Evolutionary conservation across 1,140 invertebrate genomes (phyloP).

Genomic region (Cyphomyrmex costatus): DNA sequence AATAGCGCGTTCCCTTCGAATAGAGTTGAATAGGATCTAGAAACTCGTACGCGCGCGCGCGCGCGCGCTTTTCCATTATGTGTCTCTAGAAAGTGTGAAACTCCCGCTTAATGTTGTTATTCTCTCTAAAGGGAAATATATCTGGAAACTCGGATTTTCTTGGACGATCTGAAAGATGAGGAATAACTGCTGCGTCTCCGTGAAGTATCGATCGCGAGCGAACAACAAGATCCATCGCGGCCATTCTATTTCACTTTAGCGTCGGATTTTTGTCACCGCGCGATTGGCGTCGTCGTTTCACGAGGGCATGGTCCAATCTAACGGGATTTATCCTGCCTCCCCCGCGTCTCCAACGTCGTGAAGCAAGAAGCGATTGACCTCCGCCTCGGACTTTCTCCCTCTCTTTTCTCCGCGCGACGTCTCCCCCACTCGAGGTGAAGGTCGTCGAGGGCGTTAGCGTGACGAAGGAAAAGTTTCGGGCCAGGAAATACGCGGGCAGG

Average conservation of each 20-base stretch:
- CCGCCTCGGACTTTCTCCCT: slow-evolving; percentile 72
- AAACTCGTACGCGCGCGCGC: slow-evolving; percentile 35
- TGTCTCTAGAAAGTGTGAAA: slow-evolving; percentile 63
- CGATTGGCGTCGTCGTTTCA: slow-evolving; percentile 56
- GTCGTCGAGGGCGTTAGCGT: slow-evolving; percentile 70
- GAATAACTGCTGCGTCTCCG: not conserved
- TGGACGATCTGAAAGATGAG: slow-evolving; percentile 10
- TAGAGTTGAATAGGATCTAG: slow-evolving; percentile 57
- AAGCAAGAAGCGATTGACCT: slow-evolving; percentile 69
- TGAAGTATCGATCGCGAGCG: not conserved
- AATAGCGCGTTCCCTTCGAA: slow-evolving; percentile 50
- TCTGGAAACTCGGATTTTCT: not conserved
- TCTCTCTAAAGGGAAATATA: slow-evolving; percentile 44
- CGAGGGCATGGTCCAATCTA: slow-evolving; percentile 66
- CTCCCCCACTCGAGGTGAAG: slow-evolving; percentile 68
- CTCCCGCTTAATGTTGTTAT: slow-evolving; percentile 33
- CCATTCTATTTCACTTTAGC: not conserved
- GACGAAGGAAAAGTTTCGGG: slow-evolving; percentile 71
- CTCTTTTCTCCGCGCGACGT: slow-evolving; percentile 40
- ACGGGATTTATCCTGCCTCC: slow-evolving; percentile 66
- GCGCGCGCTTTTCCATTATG: slow-evolving; percentile 55
- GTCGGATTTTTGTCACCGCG: slow-evolving; percentile 33
- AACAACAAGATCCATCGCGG: not conserved
- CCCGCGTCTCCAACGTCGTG: slow-evolving; percentile 38
- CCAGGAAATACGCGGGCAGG: slow-evolving; percentile 24